Evolutionary conservation across 2,113 vertebrate species (phyloP).

Genomic region (Isurus oxyrinchus): DNA sequence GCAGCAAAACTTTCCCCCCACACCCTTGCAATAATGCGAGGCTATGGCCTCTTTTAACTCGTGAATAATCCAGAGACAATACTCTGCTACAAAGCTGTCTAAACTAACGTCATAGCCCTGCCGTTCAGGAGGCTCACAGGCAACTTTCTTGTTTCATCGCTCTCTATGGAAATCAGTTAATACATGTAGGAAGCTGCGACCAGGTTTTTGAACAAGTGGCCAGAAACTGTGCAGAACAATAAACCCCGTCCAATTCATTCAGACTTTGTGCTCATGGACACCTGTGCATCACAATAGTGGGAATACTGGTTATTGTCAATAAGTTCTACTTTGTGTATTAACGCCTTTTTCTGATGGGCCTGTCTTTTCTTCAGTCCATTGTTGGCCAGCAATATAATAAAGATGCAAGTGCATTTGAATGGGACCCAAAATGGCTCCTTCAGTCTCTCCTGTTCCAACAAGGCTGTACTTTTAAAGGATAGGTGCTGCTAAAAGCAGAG

Average conservation of each 20-base stretch:
- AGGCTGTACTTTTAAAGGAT: neutral
- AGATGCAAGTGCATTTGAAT: neutral
- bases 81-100: constrained; percentile 66
- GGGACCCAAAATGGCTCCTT: neutral
- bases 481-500: neutral
- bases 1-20: neutral
- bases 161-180: constrained; percentile 80
- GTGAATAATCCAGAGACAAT: constrained; percentile 86
- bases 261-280: constrained; percentile 65
- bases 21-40: constrained; percentile 59
- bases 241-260: constrained; percentile 51
- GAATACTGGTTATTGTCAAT: constrained; percentile 48
- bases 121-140: constrained; percentile 62
- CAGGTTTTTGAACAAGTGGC: constrained; percentile 69
- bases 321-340: constrained; percentile 53
- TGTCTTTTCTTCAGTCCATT: neutral
- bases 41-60: constrained; percentile 57
- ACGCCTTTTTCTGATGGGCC: no score
- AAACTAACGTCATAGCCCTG: constrained; percentile 65
- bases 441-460: neutral
- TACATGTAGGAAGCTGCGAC: constrained; percentile 67
- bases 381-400: neutral
- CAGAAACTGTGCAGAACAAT: constrained; percentile 66
- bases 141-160: constrained; percentile 60
- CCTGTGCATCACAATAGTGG: constrained; percentile 72